Evolutionary conservation across 2,888 invertebrate species (phyloP).

Genomic region (Thymelicus sylvestris): DNA sequence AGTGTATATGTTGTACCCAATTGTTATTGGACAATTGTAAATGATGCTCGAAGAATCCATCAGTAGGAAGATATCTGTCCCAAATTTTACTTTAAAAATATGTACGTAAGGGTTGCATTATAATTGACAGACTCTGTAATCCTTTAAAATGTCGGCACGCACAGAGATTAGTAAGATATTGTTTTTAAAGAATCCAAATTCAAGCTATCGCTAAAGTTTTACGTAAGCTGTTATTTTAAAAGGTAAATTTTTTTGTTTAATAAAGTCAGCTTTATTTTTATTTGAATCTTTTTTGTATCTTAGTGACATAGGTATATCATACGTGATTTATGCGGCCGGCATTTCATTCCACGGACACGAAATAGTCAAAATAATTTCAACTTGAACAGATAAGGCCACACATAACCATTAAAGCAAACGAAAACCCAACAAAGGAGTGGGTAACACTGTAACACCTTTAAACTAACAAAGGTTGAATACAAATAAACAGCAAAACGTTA

Average conservation of each 20-base stretch:
- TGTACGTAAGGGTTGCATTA: no score
- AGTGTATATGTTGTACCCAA: no score
- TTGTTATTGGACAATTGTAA: no score
- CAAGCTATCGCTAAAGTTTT: not conserved
- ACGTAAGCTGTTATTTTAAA: no score
- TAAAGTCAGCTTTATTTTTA: no score
- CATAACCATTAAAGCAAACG: slow-evolving; percentile 59
- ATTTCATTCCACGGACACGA: not conserved
- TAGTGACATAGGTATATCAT: no score
- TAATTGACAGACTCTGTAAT: slow-evolving; percentile 45
- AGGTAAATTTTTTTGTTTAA: no score
- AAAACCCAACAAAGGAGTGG: slow-evolving; percentile 77
- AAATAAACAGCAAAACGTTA: slow-evolving; percentile 83
- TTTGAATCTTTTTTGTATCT: no score
- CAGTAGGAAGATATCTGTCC: no score
- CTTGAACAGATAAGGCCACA: slow-evolving; percentile 3
- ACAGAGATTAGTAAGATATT: slow-evolving; percentile 5
- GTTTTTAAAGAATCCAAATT: slow-evolving; percentile 1
- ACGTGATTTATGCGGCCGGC: no score
- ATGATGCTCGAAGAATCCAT: no score
- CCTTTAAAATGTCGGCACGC: slow-evolving; percentile 32
- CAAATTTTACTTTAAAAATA: no score
- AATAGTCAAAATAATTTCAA: not conserved
- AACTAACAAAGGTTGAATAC: slow-evolving; percentile 82
- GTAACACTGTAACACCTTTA: slow-evolving; percentile 82